Percentiles rank a stretch among this genome's conserved stretches.
Evolutionary conservation across 2,888 invertebrate genomes (phyloP).

Genomic region (Tenthredo mesomela): DNA sequence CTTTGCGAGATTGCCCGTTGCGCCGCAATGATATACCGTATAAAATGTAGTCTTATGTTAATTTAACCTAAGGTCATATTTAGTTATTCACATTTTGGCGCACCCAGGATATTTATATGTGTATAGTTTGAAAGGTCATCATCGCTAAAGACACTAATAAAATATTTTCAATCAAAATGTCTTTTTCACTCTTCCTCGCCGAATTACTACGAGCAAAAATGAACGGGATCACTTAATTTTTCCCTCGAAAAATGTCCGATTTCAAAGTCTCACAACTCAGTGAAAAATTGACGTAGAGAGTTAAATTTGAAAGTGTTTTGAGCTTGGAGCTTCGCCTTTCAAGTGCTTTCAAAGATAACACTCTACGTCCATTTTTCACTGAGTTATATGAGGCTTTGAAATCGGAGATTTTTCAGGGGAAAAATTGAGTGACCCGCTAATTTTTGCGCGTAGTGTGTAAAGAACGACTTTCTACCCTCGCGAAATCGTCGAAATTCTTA

Average conservation of each 20-base stretch:
- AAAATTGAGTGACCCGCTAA: no score
- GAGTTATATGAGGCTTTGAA: no score
- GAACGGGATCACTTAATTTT: no score
- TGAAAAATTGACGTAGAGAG: no score
- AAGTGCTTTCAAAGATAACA: no score
- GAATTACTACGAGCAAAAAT: neutral
- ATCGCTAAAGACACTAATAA: neutral
- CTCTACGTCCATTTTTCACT: no score
- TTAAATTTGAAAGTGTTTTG: no score
- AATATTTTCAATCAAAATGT: neutral
- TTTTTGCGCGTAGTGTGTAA: neutral
- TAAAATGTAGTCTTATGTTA: conserved; percentile 39
- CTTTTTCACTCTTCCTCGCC: neutral
- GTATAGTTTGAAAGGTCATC: conserved; percentile 1
- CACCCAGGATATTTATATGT: conserved; percentile 36
- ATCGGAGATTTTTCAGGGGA: no score
- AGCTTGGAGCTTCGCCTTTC: no score
- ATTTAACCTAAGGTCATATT: conserved; percentile 26
- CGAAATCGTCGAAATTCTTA: neutral
- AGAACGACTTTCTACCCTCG: neutral
- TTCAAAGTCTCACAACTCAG: no score
- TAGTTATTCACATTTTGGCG: conserved; percentile 46
- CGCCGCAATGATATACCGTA: neutral
- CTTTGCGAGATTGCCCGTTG: conserved; percentile 15
- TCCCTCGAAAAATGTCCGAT: no score